These are phyloP conservation scores for Diplodus sargus DNA, from an alignment of 2,797 vertebrate species.

Conservation along the genomic window DNA sequence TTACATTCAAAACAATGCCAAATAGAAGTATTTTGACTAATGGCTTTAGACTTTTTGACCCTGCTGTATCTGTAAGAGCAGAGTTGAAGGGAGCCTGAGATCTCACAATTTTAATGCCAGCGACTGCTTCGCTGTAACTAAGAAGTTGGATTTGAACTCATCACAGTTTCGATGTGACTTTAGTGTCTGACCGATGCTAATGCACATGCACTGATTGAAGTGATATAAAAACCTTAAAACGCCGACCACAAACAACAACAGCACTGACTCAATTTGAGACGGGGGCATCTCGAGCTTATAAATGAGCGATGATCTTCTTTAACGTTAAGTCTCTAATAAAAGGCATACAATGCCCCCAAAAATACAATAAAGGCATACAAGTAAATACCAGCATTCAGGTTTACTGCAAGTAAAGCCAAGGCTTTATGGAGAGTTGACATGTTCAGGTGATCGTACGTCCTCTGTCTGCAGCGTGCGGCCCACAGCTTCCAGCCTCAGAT, in stretches of 20 bases:
- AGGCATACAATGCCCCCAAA: background rate
- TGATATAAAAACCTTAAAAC: background rate
- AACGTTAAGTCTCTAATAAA: background rate
- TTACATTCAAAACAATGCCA: no score
- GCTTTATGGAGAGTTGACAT: background rate
- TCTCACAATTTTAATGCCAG: no score
- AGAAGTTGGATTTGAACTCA: no score
- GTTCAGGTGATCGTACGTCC: background rate
- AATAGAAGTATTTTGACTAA: no score
- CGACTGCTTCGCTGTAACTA: no score
- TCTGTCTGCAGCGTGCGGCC: constrained; percentile 85
- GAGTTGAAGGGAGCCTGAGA: no score
- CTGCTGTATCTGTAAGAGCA: no score
- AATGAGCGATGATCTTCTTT: background rate
- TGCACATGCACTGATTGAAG: background rate
- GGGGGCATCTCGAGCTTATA: background rate
- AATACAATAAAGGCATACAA: background rate
- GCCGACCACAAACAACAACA: no score
- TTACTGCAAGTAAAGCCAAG: background rate
- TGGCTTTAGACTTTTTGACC: no score
- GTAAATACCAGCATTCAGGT: background rate
- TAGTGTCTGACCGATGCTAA: background rate
- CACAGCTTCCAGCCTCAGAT: constrained; percentile 94
- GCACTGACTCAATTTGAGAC: no score
- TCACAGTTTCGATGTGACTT: no score